Evolutionary conservation across 2,113 vertebrate species (phyloP), one percentile per base, ranked within the genome.

Genomic region (Vicugna pacos): DNA sequence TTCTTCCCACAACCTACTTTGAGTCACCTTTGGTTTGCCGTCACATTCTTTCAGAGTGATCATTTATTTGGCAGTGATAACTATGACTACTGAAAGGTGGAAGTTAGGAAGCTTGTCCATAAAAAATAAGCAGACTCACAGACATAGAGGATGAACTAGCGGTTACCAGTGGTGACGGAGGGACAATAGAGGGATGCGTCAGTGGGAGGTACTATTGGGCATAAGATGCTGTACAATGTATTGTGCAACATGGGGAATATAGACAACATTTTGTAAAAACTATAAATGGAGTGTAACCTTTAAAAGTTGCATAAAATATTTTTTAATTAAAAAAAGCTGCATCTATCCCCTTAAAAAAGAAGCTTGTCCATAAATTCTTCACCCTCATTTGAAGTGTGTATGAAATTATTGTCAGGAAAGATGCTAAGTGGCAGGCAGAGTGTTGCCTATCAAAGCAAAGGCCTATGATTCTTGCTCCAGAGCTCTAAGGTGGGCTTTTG

Each of bases 51-150:
- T 94, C 81, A 73, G 32, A 52, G 9, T 54, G 30, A 32, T 94
- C 8, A 22, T 62, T 69, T 94, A 60, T 84, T 85, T 95, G 89
- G 91, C 16, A 70, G n/a, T 65, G 70, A 94, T 84, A 48, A 48
- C 16, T 28, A 54, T 70, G 32, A 13, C 52, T 80, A 93, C 70
- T 75, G 10, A 80, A 95, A 22, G 13, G 6, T 32, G 56, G 8
- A 30, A 58, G 24, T 76, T 60, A 54, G 79, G 82, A 89, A 84
- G 32, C 28, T 42, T 42, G 4, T 42, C 38, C 38, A 42, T 42
- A 42, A 42, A 42, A 42, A 42, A 42, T 42, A 42, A 42, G 38
- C 38, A 42, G 38, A 42, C 38, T 42, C 4, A 42, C 38, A 42
- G 38, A 42, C 38, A 42, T 42, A 42, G 38, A 42, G 38, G 38